Evolutionary conservation across 2,797 vertebrate genomes (phyloP).

Genomic region (Carcharodon carcharias): DNA sequence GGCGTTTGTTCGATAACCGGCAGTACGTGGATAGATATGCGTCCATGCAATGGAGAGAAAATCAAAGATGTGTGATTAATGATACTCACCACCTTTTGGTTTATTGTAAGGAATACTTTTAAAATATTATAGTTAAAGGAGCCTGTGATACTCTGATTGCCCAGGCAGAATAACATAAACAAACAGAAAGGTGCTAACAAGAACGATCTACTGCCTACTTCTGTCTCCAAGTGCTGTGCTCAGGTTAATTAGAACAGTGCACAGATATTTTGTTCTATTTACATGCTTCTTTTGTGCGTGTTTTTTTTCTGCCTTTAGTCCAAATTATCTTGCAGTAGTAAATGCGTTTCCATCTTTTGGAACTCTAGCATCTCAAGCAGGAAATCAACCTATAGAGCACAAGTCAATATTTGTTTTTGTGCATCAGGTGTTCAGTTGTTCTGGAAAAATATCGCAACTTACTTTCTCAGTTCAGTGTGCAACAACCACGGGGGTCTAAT

Average conservation of each 20-base stretch:
- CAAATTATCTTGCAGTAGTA: background rate
- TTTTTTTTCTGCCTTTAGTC: background rate
- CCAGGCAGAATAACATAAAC: background rate
- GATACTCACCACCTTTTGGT: background rate
- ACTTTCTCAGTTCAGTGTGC: slow-evolving; percentile 71
- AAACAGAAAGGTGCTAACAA: background rate
- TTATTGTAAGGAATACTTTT: background rate
- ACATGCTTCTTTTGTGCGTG: background rate
- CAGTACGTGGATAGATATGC: background rate
- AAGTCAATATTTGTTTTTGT: slow-evolving; percentile 75
- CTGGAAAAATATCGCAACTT: slow-evolving; percentile 61
- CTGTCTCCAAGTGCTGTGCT: background rate
- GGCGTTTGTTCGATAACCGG: background rate
- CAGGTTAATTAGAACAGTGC: background rate
- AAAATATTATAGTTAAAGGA: background rate
- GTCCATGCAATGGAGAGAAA: background rate
- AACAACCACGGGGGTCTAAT: slow-evolving; percentile 69
- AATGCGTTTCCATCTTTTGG: background rate
- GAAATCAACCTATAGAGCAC: slow-evolving; percentile 58
- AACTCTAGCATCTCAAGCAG: slow-evolving; percentile 45
- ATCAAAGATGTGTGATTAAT: background rate
- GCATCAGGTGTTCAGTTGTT: slow-evolving; percentile 67
- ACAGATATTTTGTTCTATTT: background rate
- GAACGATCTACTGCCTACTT: background rate
- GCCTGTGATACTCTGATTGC: background rate